Conservation (phyloP, 2,888 invertebrate species). For the Operophtera brumata region DNA sequence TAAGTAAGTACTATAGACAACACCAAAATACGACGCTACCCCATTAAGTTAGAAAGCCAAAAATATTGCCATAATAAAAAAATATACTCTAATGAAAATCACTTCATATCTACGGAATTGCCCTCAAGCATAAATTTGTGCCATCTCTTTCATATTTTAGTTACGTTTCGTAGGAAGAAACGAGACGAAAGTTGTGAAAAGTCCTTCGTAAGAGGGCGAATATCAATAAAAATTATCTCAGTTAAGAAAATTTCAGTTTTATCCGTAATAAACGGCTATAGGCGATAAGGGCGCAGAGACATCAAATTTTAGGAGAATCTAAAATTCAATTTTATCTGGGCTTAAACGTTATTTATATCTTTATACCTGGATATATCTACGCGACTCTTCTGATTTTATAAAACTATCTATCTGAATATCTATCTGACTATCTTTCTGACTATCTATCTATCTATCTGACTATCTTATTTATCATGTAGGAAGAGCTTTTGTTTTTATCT, state of each 20-base stretch:
- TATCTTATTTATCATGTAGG: too few species aligned
- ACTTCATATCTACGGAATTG: slow-evolving; percentile 18
- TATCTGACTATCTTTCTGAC: too few species aligned
- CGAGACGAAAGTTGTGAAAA: slow-evolving; percentile 6
- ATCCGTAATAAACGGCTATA: slow-evolving; percentile 21
- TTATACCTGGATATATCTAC: neutral
- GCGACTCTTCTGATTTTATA: too few species aligned
- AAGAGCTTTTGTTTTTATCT: too few species aligned
- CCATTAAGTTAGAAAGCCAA: neutral
- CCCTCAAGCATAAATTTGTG: slow-evolving; percentile 14
- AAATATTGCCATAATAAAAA: slow-evolving; percentile 24
- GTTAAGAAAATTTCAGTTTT: slow-evolving; percentile 26
- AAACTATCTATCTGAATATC: too few species aligned
- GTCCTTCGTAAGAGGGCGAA: slow-evolving; percentile 6
- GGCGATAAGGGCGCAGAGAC: slow-evolving; percentile 17
- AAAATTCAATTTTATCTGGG: slow-evolving; percentile 21
- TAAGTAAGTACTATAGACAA: neutral
- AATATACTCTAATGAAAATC: slow-evolving; percentile 27
- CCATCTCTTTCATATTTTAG: slow-evolving; percentile 12
- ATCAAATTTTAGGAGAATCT: slow-evolving; percentile 21
- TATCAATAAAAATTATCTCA: slow-evolving; percentile 32
- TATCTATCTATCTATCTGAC: too few species aligned
- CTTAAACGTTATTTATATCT: neutral
- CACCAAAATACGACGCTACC: neutral
- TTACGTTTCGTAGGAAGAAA: neutral